These are phyloP conservation scores for Lasius fuliginosus DNA, from an alignment of 2,888 invertebrate genomes.

Conservation along the genomic window DNA sequence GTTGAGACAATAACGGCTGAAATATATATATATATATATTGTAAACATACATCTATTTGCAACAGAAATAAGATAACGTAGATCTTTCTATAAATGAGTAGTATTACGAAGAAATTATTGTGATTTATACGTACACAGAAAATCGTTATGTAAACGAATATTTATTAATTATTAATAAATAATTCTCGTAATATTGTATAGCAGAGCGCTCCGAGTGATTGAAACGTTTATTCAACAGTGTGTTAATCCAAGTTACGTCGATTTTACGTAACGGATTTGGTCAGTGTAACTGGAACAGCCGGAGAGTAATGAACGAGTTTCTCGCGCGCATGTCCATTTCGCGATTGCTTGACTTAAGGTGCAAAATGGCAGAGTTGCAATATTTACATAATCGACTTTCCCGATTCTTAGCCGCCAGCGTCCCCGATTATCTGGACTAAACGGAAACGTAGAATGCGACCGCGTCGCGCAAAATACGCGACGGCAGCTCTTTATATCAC, in stretches of 20 bases:
- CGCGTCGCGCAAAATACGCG: background rate
- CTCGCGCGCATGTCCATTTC: conserved; percentile 49
- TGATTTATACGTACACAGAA: background rate
- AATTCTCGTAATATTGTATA: conserved; percentile 16
- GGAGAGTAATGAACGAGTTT: conserved; percentile 41
- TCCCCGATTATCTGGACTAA: conserved; percentile 25
- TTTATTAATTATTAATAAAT: conserved; percentile 35
- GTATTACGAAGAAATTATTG: conserved; percentile 23
- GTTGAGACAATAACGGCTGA: background rate
- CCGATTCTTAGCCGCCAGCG: conserved; percentile 13
- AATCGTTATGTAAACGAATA: background rate
- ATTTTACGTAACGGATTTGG: conserved; percentile 41
- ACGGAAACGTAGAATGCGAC: conserved; percentile 28
- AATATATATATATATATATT: conserved; percentile 31
- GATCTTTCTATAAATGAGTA: conserved; percentile 13
- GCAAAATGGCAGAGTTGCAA: conserved; percentile 20
- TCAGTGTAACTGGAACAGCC: conserved; percentile 30
- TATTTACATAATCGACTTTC: conserved; percentile 51
- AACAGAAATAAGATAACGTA: background rate
- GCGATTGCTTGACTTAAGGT: conserved; percentile 49
- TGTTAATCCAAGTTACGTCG: conserved; percentile 45
- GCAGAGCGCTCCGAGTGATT: conserved; percentile 24
- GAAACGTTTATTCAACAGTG: conserved; percentile 31
- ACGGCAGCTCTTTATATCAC: background rate
- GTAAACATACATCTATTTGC: background rate